Percentiles rank a stretch among this genome's conserved stretches.
phyloP scores from a whole-genome alignment of 1,140 invertebrate genomes.

The Drosophila athabasca region DNA sequence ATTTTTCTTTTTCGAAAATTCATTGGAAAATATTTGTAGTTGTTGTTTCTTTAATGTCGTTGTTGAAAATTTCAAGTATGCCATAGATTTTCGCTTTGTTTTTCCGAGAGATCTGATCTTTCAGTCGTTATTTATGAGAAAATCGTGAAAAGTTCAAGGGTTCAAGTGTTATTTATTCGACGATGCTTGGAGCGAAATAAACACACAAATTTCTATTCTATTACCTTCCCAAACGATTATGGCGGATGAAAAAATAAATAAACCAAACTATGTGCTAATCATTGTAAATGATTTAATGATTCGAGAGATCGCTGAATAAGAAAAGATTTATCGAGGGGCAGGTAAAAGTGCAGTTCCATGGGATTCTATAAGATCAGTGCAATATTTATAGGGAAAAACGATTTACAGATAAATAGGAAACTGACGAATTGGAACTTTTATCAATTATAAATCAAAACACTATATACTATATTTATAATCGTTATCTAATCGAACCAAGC shows the following conservation, averaged over 20 bases:
- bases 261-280: no score
- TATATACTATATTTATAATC: no score
- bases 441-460: constrained; percentile 11
- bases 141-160: constrained; percentile 3
- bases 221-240: no score
- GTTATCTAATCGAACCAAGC: constrained; percentile 33
- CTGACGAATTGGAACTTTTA: no score
- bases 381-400: no score
- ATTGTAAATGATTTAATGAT: no score
- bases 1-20: constrained; percentile 32
- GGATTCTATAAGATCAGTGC: no score
- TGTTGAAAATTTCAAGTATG: constrained; percentile 47
- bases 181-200: not conserved
- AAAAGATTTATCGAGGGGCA: no score
- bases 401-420: no score
- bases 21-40: constrained; percentile 50
- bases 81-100: constrained; percentile 32
- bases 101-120: constrained; percentile 2
- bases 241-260: no score
- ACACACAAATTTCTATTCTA: not conserved
- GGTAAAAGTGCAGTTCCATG: no score
- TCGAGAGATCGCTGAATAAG: no score
- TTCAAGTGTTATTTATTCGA: constrained; percentile 12
- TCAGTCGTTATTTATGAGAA: constrained; percentile 23
- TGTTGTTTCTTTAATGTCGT: constrained; percentile 43